A percentile compares a stretch with the other conserved stretches of the same genome.
Evolutionary conservation across 2,888 invertebrate genomes (phyloP).

Genomic region (Incurvaria masculella): DNA sequence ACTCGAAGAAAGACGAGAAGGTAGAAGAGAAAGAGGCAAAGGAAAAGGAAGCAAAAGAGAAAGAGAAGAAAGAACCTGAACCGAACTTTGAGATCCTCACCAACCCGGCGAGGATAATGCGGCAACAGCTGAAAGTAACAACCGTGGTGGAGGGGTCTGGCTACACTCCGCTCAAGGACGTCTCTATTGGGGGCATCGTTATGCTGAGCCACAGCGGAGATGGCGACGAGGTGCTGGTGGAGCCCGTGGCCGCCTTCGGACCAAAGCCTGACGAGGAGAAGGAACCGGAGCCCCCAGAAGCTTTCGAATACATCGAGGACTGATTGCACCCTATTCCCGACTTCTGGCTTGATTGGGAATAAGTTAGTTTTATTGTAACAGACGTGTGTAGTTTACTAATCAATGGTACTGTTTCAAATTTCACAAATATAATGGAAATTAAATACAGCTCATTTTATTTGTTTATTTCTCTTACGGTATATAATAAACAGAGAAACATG

Average conservation of each 20-base stretch:
- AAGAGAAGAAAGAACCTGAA: slow-evolving; percentile 82
- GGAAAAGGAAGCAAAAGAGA: slow-evolving; percentile 40
- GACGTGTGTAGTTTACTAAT: no score
- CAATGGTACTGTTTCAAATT: no score
- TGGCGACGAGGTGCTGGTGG: slow-evolving; percentile 81
- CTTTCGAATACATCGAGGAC: slow-evolving; percentile 93
- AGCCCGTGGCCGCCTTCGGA: slow-evolving; percentile 88
- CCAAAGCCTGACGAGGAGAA: slow-evolving; percentile 92
- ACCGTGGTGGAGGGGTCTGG: slow-evolving; percentile 76
- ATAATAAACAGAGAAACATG: no score
- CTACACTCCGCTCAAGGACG: slow-evolving; percentile 86
- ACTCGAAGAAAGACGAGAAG: slow-evolving; percentile 32
- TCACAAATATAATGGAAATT: no score
- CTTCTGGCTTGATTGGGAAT: no score
- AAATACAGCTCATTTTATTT: no score
- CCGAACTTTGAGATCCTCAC: slow-evolving; percentile 86
- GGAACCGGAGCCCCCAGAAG: slow-evolving; percentile 96
- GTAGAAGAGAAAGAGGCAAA: slow-evolving; percentile 48
- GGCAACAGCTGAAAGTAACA: slow-evolving; percentile 82
- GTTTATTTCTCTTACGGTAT: no score
- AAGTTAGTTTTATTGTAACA: no score
- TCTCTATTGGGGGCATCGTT: slow-evolving; percentile 93
- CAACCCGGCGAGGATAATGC: slow-evolving; percentile 94
- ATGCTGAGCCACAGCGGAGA: slow-evolving; percentile 87
- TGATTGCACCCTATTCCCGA: slow-evolving; percentile 34